These are phyloP conservation scores for Schrankia costaestrigalis DNA, from an alignment of 2,888 invertebrate species.

Conservation along the genomic window DNA sequence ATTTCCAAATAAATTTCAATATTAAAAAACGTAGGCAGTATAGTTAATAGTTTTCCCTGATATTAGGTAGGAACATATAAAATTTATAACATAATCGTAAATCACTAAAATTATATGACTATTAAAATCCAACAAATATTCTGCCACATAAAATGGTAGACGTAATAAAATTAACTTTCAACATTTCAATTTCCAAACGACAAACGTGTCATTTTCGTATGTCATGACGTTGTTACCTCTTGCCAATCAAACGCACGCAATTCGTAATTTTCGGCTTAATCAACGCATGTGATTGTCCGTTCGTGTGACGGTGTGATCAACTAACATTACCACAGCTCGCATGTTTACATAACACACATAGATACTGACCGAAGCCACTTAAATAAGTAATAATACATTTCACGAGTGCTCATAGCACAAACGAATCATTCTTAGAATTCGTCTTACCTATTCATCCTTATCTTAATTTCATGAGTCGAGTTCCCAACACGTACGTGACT, in stretches of 20 bases:
- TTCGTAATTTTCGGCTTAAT: slow-evolving; percentile 25
- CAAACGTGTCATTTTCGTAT: slow-evolving; percentile 21
- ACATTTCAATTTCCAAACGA: slow-evolving; percentile 15
- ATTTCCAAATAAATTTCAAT: too few relatives aligned
- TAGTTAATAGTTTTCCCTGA: too few relatives aligned
- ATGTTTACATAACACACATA: slow-evolving; percentile 23
- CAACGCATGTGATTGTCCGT: slow-evolving; percentile 19
- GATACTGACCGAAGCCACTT: slow-evolving; percentile 17
- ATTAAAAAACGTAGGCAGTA: too few relatives aligned
- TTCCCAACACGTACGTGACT: slow-evolving; percentile 19
- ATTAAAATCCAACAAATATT: slow-evolving; percentile 18
- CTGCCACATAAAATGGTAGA: slow-evolving; percentile 3
- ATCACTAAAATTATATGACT: slow-evolving; percentile 31
- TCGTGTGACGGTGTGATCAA: slow-evolving; percentile 18
- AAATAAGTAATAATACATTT: slow-evolving; percentile 22
- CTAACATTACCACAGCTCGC: slow-evolving; percentile 12
- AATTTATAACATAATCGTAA: slow-evolving; percentile 25
- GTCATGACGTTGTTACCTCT: slow-evolving; percentile 11
- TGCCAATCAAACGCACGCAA: slow-evolving; percentile 27
- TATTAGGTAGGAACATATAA: slow-evolving; percentile 19
- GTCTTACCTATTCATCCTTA: slow-evolving; percentile 27
- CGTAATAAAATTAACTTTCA: slow-evolving; percentile 14
- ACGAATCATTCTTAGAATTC: slow-evolving; percentile 32
- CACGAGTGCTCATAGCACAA: slow-evolving; percentile 19
- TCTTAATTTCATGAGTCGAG: slow-evolving; percentile 36